Evolutionary conservation across 64 coral and sea anemone species (phyloP).

Genomic region (Cladopsammia gracilis): DNA sequence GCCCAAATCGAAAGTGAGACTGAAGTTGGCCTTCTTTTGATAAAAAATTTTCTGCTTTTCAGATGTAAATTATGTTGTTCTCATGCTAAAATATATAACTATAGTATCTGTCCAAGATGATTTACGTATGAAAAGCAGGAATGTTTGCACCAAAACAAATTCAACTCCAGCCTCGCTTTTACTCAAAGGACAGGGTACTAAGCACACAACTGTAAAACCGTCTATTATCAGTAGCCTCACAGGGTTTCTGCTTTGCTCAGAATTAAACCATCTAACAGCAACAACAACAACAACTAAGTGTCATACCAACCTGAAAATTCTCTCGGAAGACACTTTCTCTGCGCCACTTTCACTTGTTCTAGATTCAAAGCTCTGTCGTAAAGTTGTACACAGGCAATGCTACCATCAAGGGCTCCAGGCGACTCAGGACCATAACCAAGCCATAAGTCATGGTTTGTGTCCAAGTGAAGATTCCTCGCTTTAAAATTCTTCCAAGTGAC

Average conservation of each 20-base stretch:
- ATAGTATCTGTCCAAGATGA: background rate
- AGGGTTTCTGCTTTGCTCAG: too few relatives aligned
- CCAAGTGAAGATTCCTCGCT: background rate
- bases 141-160: too few relatives aligned
- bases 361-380: background rate
- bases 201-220: too few relatives aligned
- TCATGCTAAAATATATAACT: too few relatives aligned
- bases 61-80: too few relatives aligned
- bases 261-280: too few relatives aligned
- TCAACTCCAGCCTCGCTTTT: too few relatives aligned
- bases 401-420: background rate
- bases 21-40: too few relatives aligned
- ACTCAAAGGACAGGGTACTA: too few relatives aligned
- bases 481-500: background rate
- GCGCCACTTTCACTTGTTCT: background rate
- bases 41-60: too few relatives aligned
- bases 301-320: background rate
- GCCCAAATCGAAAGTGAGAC: too few relatives aligned
- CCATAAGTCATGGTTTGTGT: background rate
- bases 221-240: background rate
- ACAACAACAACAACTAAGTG: background rate
- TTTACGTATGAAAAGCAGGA: background rate
- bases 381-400: background rate
- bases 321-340: background rate
- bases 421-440: conserved; percentile 11